These are phyloP conservation scores for Dorcus hopei DNA, from an alignment of 2,888 invertebrate species.

Conservation along the genomic window DNA sequence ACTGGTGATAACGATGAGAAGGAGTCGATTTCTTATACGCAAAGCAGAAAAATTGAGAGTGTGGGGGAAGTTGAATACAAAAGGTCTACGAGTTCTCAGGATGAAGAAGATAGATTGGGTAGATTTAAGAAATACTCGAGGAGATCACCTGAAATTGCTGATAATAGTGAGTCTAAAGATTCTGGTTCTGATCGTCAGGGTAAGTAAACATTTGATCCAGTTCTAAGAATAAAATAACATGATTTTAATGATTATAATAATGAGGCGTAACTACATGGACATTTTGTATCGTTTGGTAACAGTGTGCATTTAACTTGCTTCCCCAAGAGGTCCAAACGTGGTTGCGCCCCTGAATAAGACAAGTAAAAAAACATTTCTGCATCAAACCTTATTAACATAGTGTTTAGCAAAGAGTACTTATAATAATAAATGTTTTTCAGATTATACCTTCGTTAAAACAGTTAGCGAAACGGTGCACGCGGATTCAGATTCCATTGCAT, in stretches of 20 bases:
- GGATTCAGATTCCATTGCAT: constrained; percentile 16
- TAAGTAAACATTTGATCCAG: neutral
- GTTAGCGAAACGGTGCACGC: constrained; percentile 22
- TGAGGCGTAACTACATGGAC: too few relatives aligned
- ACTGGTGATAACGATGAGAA: constrained; percentile 11
- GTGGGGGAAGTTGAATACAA: constrained; percentile 12
- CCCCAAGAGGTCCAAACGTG: too few relatives aligned
- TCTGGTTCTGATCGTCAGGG: neutral
- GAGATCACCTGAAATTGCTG: constrained; percentile 12
- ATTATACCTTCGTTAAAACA: constrained; percentile 19
- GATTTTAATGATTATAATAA: too few relatives aligned
- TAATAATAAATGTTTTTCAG: constrained; percentile 8
- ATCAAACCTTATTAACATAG: too few relatives aligned
- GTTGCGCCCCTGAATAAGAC: too few relatives aligned
- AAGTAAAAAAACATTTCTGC: too few relatives aligned
- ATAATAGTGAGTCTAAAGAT: constrained; percentile 11
- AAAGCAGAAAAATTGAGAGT: constrained; percentile 4
- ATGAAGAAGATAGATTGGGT: constrained; percentile 23
- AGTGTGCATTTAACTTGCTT: too few relatives aligned
- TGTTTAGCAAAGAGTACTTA: too few relatives aligned
- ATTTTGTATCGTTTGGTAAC: too few relatives aligned
- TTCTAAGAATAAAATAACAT: too few relatives aligned
- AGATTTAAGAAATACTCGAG: constrained; percentile 25
- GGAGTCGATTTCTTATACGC: neutral
- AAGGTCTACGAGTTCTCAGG: constrained; percentile 7